Base-by-base conservation (phyloP, 2,888 invertebrate genomes). In the Oligia fasciuncula region DNA sequence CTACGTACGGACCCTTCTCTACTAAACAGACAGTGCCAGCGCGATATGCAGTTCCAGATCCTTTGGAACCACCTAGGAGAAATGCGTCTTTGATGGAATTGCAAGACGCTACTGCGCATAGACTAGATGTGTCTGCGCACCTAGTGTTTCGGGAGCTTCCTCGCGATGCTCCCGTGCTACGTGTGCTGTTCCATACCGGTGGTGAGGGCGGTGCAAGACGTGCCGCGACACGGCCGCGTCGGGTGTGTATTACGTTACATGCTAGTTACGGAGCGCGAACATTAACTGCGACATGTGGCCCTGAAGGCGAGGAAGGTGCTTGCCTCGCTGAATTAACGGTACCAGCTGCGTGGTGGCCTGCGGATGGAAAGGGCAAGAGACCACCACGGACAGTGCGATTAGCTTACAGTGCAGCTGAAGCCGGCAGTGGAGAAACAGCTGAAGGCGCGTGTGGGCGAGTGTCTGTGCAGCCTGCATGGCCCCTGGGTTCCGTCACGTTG, bases 1-100 rank as follows among this genome's bases (percentile, higher is more conserved):
- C 99, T 72, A 98, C 98, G 65, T 99, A 99, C 93, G 99, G 99
- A 8, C 99, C 99, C 13, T 99, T 99, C 96, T 99, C 99, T 89
- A 99, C 99, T 76, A 99, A 99, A 93, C 99, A 99, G 95, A 99
- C 99, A 0, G 99, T 99, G 63, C 99, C 99, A 63, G 98, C 99
- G 3, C 97, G 98, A 71, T 99, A 98, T 93, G 98, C 99, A 82
- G 98, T 99, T 73, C 98, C 99, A 11, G 99, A 99, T 94, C 98
- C 98, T 0, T 95, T 98, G 83, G 98, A 98, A 91, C 97, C 97
- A 54, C 97, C 97, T 4, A 92, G 93, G 79, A 93, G 97, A 91
- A 97, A 97, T 89, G 97, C 97, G 2, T 97, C 97, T 43, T 94
- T 98, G 80, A 90, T 94, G 40, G 96, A 97, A 89, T 88, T 96